A percentile compares a stretch with the other conserved stretches of the same genome.
Conservation (phyloP, 2,888 invertebrate species). For the Eugnorisma glareosa region DNA sequence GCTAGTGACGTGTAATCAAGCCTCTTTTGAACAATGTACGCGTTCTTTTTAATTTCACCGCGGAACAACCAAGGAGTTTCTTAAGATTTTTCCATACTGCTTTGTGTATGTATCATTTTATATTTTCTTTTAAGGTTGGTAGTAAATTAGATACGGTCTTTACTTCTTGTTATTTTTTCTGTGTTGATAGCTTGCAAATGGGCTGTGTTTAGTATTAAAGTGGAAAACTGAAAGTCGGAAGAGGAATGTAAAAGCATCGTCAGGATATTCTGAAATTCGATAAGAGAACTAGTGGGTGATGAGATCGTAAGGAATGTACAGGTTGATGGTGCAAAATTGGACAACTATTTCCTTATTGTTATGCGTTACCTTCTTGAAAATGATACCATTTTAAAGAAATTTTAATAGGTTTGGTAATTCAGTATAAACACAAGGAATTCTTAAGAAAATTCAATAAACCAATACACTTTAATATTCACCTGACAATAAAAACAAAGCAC, state of each 20-base stretch:
- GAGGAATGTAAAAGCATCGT: constrained; percentile 12
- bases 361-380: not conserved
- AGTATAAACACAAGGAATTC: not conserved
- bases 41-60: constrained; percentile 77
- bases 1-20: constrained; percentile 85
- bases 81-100: constrained; percentile 60
- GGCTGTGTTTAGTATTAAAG: not conserved
- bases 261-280: constrained; percentile 32
- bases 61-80: constrained; percentile 65
- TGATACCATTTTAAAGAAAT: not conserved
- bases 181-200: not conserved
- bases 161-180: not conserved
- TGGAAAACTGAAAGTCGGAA: constrained; percentile 15
- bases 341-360: no score
- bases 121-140: constrained; percentile 6
- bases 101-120: constrained; percentile 52
- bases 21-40: constrained; percentile 80
- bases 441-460: not conserved
- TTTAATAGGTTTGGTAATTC: not conserved
- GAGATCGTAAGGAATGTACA: constrained; percentile 31
- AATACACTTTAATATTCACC: constrained; percentile 13
- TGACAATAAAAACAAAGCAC: constrained; percentile 51
- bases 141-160: constrained; percentile 7
- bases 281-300: constrained; percentile 27
- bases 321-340: constrained; percentile 3